Evolutionary conservation across 2,888 invertebrate genomes (phyloP).

Genomic region (Cetonia aurata): DNA sequence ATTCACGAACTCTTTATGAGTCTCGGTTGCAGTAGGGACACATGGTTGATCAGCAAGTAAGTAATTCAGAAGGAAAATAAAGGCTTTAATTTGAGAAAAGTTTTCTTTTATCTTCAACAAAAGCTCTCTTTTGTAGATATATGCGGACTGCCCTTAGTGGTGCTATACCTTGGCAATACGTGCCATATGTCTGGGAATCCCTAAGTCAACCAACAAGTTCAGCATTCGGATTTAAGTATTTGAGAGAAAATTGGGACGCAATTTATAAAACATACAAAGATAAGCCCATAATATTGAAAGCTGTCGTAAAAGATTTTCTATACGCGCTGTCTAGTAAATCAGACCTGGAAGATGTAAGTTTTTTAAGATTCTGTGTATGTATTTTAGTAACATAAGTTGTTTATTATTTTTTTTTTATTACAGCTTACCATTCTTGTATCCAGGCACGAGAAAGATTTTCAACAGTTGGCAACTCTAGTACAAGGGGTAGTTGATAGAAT

Average conservation of each 20-base stretch:
- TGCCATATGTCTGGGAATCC: constrained; percentile 63
- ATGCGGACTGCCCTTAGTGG: constrained; percentile 60
- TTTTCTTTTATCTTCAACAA: no score
- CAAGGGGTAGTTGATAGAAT: constrained; percentile 62
- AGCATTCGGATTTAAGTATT: constrained; percentile 61
- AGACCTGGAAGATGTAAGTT: constrained; percentile 64
- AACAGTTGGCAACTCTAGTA: constrained; percentile 59
- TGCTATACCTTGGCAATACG: constrained; percentile 60
- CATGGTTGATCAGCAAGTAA: constrained; percentile 69
- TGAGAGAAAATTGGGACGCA: constrained; percentile 62
- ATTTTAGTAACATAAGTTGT: neutral
- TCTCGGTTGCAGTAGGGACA: constrained; percentile 70
- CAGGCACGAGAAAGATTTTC: constrained; percentile 59
- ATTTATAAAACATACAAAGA: constrained; percentile 61
- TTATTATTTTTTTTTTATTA: constrained; percentile 47
- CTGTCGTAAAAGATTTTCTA: constrained; percentile 63
- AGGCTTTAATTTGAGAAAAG: no score
- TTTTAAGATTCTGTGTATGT: neutral
- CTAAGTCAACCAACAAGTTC: constrained; percentile 61
- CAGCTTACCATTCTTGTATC: constrained; percentile 63
- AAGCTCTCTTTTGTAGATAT: constrained; percentile 55
- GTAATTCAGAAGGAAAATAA: no score
- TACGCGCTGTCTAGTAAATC: constrained; percentile 61
- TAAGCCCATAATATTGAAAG: constrained; percentile 58
- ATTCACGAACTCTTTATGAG: constrained; percentile 64